These are phyloP conservation scores for Drosophila gunungcola DNA, from an alignment of 1,140 invertebrate species.

Conservation along the genomic window DNA sequence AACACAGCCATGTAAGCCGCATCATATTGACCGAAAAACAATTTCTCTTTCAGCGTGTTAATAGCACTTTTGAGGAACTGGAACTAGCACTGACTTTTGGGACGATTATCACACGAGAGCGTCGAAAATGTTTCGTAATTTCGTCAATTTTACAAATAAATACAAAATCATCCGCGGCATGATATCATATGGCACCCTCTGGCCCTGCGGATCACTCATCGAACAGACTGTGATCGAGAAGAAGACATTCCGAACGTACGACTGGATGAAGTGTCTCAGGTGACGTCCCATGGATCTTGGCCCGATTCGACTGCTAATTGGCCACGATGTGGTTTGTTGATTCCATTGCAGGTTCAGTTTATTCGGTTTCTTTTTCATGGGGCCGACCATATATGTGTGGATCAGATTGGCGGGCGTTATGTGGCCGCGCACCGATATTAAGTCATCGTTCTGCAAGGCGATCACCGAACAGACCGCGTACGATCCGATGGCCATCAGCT, in stretches of 20 bases:
- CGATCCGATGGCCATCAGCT: conserved; percentile 87
- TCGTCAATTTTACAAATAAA: conserved; percentile 76
- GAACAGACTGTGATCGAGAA: conserved; percentile 86
- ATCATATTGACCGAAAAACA: conserved; percentile 24
- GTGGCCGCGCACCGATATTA: conserved; percentile 87
- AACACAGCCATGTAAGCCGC: conserved; percentile 5
- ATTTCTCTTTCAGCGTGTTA: conserved; percentile 41
- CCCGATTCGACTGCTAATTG: conserved; percentile 14
- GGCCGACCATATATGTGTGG: conserved; percentile 88
- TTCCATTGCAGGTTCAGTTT: conserved; percentile 86
- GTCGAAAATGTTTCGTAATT: conserved; percentile 71
- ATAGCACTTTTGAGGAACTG: conserved; percentile 34
- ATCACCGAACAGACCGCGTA: conserved; percentile 88
- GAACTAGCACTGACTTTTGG: conserved; percentile 20
- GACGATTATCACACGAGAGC: conserved; percentile 29
- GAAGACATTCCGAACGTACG: conserved; percentile 85
- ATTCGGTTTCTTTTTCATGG: conserved; percentile 88
- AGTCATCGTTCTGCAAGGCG: conserved; percentile 88
- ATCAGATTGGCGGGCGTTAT: conserved; percentile 86
- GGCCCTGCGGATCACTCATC: conserved; percentile 86
- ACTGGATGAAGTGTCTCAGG: conserved; percentile 84
- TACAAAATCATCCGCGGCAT: conserved; percentile 88
- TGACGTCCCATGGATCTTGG: conserved; percentile 64
- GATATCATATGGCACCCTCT: conserved; percentile 87
- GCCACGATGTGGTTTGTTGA: neutral